phyloP scores from a whole-genome alignment of 1,140 invertebrate species.

The Zophobas morio region DNA sequence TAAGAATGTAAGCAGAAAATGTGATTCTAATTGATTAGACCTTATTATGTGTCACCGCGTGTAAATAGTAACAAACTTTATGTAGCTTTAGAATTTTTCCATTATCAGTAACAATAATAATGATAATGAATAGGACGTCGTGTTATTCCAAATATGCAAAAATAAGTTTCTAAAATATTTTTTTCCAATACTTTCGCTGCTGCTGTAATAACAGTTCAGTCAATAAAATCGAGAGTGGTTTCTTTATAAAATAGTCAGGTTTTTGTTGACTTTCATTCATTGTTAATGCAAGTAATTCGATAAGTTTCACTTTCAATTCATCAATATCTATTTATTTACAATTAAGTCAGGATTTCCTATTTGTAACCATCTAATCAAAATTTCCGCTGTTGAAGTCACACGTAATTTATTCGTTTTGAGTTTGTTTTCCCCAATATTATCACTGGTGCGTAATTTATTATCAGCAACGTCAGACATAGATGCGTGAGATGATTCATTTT shows the following conservation, averaged over 20 bases:
- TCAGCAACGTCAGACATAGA: background rate
- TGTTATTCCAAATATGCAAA: too few relatives aligned
- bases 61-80: too few relatives aligned
- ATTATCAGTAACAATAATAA: background rate
- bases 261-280: slow-evolving; percentile 40
- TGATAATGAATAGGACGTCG: background rate
- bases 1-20: too few relatives aligned
- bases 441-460: background rate
- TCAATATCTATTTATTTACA: background rate
- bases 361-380: background rate
- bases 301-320: slow-evolving; percentile 40
- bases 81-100: too few relatives aligned
- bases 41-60: too few relatives aligned
- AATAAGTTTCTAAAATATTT: background rate
- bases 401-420: background rate
- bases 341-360: slow-evolving; percentile 14
- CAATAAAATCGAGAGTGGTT: slow-evolving; percentile 12
- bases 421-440: background rate
- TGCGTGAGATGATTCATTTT: slow-evolving; percentile 23
- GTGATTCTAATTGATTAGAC: too few relatives aligned
- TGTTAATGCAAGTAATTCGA: slow-evolving; percentile 22
- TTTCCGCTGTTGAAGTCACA: background rate
- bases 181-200: slow-evolving; percentile 6
- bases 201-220: background rate
- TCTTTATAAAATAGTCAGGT: slow-evolving; percentile 25